Conservation (phyloP, 2,797 vertebrate species). For the Sphenodon punctatus region DNA sequence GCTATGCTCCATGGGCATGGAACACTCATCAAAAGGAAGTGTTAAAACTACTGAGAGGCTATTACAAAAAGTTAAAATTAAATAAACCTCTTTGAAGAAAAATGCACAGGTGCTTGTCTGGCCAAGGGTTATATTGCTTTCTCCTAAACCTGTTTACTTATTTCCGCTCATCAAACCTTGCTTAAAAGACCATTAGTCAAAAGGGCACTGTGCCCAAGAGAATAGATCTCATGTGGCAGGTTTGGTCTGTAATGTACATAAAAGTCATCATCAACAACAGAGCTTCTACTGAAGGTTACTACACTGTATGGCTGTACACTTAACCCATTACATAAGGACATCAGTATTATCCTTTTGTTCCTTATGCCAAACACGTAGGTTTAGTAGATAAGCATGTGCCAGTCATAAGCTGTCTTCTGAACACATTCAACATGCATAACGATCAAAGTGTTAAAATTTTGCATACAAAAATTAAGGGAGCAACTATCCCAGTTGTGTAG, state of each 20-base stretch:
- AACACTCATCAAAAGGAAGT: neutral
- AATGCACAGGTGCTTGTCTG: neutral
- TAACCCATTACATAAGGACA: constrained; percentile 11
- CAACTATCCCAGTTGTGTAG: neutral
- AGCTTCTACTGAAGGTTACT: constrained; percentile 1
- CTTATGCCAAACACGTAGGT: neutral
- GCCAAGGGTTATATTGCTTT: neutral
- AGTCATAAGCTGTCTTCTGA: neutral
- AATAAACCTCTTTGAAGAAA: neutral
- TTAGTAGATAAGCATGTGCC: neutral
- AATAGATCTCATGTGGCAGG: neutral
- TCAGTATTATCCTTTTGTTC: constrained; percentile 4
- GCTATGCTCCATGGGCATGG: neutral
- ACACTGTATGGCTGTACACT: neutral
- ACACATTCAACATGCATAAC: neutral
- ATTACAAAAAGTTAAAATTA: neutral
- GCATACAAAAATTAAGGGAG: neutral
- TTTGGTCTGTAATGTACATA: neutral
- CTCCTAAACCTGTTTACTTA: neutral
- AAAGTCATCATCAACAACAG: neutral
- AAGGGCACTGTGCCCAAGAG: neutral
- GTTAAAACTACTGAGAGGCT: neutral
- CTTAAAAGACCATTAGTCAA: neutral
- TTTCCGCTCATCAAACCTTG: neutral
- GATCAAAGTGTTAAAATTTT: neutral